Evolutionary conservation across 37 sponge, comb jelly and placozoan species (phyloP).

Genomic region (Chondrilla cf. caribensis): DNA sequence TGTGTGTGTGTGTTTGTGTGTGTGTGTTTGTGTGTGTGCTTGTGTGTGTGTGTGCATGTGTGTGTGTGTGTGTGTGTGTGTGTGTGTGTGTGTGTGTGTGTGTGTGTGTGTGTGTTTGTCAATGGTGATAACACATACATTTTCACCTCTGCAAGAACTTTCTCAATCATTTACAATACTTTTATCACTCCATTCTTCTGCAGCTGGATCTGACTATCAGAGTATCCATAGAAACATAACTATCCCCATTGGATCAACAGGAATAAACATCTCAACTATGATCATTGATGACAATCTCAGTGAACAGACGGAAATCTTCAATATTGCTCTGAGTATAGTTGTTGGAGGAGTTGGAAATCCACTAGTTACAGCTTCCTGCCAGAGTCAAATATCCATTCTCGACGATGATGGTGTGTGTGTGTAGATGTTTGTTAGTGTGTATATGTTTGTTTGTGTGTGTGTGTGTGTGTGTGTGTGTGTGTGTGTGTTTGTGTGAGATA

Average conservation of each 20-base stretch:
- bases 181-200: neutral
- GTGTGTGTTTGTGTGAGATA: neutral
- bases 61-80: no score
- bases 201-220: neutral
- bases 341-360: neutral
- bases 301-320: neutral
- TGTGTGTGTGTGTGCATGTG: no score
- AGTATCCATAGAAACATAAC: neutral
- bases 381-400: neutral
- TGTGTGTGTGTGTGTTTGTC: neutral
- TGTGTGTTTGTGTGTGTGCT: no score
- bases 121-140: neutral
- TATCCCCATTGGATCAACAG: neutral
- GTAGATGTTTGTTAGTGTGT: neutral
- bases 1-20: no score
- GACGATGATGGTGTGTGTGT: conserved; percentile 8
- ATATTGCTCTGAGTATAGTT: neutral
- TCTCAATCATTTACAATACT: neutral
- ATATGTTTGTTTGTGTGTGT: neutral
- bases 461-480: neutral
- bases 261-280: neutral
- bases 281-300: neutral
- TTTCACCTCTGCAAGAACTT: neutral
- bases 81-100: no score
- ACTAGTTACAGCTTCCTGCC: neutral